Percentiles rank a stretch among this genome's conserved stretches.
Evolutionary conservation across 2,888 invertebrate genomes (phyloP).

Genomic region (Horisme vitalbata): DNA sequence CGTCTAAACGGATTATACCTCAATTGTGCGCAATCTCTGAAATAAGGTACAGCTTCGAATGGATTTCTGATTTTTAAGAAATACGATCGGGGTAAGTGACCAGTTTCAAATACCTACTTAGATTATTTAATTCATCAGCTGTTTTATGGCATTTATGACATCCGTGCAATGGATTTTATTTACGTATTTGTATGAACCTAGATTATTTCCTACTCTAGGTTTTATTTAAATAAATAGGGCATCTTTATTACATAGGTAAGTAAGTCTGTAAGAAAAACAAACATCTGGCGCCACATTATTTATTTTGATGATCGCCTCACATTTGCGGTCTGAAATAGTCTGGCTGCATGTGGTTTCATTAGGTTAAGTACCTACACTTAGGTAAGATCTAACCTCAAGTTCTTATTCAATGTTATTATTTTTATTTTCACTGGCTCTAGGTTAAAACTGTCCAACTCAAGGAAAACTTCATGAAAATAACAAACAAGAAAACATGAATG

Average conservation of each 20-base stretch:
- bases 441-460: no score
- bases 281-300: slow-evolving; percentile 10
- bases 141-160: no score
- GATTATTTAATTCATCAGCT: no score
- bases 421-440: background rate
- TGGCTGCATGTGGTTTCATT: slow-evolving; percentile 13
- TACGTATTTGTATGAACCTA: no score
- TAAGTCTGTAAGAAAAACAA: slow-evolving; percentile 4
- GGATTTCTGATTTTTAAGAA: no score
- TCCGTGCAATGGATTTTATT: no score
- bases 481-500: no score
- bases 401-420: slow-evolving; percentile 1
- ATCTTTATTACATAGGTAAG: no score
- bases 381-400: background rate
- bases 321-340: slow-evolving; percentile 16
- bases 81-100: slow-evolving; percentile 20
- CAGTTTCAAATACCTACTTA: slow-evolving; percentile 11
- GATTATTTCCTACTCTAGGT: background rate
- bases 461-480: no score
- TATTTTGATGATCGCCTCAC: slow-evolving; percentile 8
- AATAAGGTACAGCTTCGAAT: slow-evolving; percentile 7
- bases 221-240: no score
- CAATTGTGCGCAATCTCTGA: slow-evolving; percentile 11
- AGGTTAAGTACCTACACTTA: background rate
- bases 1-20: slow-evolving; percentile 11